These are phyloP conservation scores for Stichopus chloronotus DNA, from an alignment of 35 echinoderm and acorn worm genomes.

Conservation along the genomic window DNA sequence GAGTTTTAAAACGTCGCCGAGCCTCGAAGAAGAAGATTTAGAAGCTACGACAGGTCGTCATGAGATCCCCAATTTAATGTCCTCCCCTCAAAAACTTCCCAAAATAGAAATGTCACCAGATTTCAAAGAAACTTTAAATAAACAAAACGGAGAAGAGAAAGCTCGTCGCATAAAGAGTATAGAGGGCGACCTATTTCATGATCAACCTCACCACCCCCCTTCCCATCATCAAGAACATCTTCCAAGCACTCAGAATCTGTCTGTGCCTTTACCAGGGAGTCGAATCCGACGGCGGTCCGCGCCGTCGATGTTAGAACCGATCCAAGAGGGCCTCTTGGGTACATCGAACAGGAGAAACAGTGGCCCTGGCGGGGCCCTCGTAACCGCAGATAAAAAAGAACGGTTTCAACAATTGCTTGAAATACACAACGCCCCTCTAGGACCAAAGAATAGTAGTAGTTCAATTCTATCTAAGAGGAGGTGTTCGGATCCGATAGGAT, in stretches of 20 bases:
- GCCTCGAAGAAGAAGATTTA: neutral
- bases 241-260: conserved; percentile 5
- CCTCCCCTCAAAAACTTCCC: neutral
- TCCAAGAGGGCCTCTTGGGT: conserved; percentile 48
- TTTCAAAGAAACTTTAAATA: neutral
- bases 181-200: conserved; percentile 31
- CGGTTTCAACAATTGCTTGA: neutral
- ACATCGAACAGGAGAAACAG: conserved; percentile 37
- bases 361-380: neutral
- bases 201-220: neutral
- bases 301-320: conserved; percentile 54
- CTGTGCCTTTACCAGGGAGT: conserved; percentile 40
- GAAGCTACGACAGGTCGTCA: neutral
- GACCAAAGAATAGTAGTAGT: neutral
- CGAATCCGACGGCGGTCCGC: conserved; percentile 36
- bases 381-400: neutral
- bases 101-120: conserved; percentile 21
- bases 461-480: neutral
- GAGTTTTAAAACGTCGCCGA: neutral
- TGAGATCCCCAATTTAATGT: neutral
- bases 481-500: conserved; percentile 47
- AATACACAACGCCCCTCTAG: neutral
- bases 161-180: neutral
- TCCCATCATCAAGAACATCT: no score
- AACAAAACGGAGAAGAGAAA: neutral